phyloP scores from a whole-genome alignment of 2,113 vertebrate species.

The Xiphophorus maculatus region DNA sequence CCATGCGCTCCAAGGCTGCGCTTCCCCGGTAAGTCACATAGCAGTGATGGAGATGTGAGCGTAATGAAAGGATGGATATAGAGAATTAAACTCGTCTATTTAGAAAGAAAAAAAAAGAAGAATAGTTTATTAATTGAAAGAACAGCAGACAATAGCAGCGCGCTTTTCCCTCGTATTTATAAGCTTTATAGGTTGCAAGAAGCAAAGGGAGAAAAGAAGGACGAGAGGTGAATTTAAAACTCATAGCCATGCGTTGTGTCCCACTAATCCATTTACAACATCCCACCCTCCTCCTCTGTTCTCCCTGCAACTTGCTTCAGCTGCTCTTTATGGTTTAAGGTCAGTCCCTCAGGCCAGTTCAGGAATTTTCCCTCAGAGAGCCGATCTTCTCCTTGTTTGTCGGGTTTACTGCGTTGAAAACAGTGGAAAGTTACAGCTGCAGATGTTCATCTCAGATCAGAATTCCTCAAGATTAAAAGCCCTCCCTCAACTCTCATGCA shows the following conservation, averaged over 20 bases:
- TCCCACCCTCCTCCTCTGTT: not conserved
- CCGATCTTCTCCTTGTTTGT: constrained; percentile 46
- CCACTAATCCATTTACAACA: constrained; percentile 12
- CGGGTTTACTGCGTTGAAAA: constrained; percentile 40
- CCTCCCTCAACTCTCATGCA: constrained; percentile 26
- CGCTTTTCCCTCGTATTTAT: too few relatives aligned
- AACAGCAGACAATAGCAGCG: too few relatives aligned
- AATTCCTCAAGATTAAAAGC: constrained; percentile 21
- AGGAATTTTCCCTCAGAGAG: constrained; percentile 61
- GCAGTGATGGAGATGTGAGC: not conserved
- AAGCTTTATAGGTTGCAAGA: not conserved
- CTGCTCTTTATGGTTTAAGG: constrained; percentile 17
- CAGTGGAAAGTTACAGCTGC: constrained; percentile 42
- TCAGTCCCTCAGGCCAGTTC: constrained; percentile 26
- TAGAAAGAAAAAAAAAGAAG: not conserved
- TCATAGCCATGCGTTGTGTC: not conserved
- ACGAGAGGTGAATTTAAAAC: not conserved
- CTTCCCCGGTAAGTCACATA: constrained; percentile 56
- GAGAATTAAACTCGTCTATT: not conserved
- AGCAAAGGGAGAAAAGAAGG: not conserved
- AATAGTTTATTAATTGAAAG: not conserved
- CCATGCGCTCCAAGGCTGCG: constrained; percentile 57
- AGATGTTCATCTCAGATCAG: constrained; percentile 47
- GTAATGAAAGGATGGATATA: not conserved
- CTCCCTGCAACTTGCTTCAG: constrained; percentile 12